phyloP scores from a whole-genome alignment of 2,888 invertebrate genomes.

The Lepidochitona cinerea region DNA sequence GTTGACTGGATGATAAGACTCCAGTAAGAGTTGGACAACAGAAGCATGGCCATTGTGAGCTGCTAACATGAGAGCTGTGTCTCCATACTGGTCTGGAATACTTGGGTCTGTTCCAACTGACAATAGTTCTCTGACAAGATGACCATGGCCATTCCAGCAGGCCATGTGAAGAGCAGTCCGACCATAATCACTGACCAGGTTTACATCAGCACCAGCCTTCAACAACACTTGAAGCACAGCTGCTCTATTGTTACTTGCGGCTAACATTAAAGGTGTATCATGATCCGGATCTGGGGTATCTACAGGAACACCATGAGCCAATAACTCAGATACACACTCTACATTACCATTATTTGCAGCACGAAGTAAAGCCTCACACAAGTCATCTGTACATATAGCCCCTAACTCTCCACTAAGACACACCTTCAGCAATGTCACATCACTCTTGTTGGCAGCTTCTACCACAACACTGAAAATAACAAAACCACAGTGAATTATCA shows the following conservation, averaged over 20 bases:
- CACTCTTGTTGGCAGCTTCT: conserved; percentile 37
- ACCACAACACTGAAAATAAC: conserved; percentile 27
- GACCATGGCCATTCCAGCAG: conserved; percentile 15
- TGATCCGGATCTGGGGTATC: conserved; percentile 39
- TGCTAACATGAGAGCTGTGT: conserved; percentile 29
- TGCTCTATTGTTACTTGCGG: conserved; percentile 33
- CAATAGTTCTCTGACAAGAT: conserved; percentile 14
- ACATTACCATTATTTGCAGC: conserved; percentile 33
- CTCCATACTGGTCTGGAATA: conserved; percentile 18
- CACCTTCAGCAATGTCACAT: conserved; percentile 32
- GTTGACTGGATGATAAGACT: background rate
- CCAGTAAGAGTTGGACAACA: conserved; percentile 17
- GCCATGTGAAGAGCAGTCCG: conserved; percentile 40
- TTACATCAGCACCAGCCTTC: conserved; percentile 23
- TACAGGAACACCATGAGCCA: conserved; percentile 32
- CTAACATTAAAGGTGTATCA: conserved; percentile 42
- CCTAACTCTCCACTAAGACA: conserved; percentile 35
- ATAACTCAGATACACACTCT: conserved; percentile 18
- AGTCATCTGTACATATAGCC: conserved; percentile 22
- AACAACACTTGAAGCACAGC: conserved; percentile 27
- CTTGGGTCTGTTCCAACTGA: conserved; percentile 17
- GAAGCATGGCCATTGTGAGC: conserved; percentile 15
- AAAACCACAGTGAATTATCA: too few species aligned
- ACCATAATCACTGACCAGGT: conserved; percentile 26
- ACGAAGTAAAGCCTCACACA: conserved; percentile 33